phyloP scores from a whole-genome alignment of 2,888 invertebrate species.

The Gonocerus acuteangulatus region DNA sequence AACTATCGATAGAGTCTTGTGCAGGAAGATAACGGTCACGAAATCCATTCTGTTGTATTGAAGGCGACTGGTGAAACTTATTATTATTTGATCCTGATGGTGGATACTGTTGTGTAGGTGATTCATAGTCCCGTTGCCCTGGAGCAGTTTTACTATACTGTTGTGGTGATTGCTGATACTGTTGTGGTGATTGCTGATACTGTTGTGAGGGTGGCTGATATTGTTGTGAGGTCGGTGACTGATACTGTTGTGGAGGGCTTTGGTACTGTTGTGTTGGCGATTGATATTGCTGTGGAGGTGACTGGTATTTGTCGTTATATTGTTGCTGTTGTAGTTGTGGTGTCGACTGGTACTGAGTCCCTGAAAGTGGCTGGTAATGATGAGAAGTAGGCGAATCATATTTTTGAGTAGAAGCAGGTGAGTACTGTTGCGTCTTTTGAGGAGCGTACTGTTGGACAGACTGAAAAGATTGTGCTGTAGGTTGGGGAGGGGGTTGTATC shows the following conservation, averaged over 20 bases:
- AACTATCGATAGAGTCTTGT: slow-evolving; percentile 49
- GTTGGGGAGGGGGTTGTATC: slow-evolving; percentile 13
- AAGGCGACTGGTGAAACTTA: neutral
- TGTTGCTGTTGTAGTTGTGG: slow-evolving; percentile 4
- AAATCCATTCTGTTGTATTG: slow-evolving; percentile 7
- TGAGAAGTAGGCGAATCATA: slow-evolving; percentile 5
- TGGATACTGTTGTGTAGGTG: slow-evolving; percentile 13
- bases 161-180: slow-evolving; percentile 6
- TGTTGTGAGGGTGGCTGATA: slow-evolving; percentile 9
- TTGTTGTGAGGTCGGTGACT: slow-evolving; percentile 8
- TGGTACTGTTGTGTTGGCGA: slow-evolving; percentile 6
- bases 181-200: neutral
- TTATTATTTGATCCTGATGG: slow-evolving; percentile 15
- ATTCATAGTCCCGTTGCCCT: neutral
- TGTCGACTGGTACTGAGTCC: slow-evolving; percentile 29
- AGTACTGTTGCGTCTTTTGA: neutral
- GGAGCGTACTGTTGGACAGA: slow-evolving; percentile 3
- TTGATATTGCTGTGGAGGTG: slow-evolving; percentile 3
- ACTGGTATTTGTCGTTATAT: neutral
- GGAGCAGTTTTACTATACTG: slow-evolving; percentile 1
- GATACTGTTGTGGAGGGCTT: slow-evolving; percentile 10
- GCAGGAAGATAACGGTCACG: slow-evolving; percentile 37
- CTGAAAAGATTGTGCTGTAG: slow-evolving; percentile 4
- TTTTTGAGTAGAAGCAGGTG: neutral
- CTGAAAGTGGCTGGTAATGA: slow-evolving; percentile 27